Base-by-base conservation (phyloP, 2,113 vertebrate species). In the Theropithecus gelada region DNA sequence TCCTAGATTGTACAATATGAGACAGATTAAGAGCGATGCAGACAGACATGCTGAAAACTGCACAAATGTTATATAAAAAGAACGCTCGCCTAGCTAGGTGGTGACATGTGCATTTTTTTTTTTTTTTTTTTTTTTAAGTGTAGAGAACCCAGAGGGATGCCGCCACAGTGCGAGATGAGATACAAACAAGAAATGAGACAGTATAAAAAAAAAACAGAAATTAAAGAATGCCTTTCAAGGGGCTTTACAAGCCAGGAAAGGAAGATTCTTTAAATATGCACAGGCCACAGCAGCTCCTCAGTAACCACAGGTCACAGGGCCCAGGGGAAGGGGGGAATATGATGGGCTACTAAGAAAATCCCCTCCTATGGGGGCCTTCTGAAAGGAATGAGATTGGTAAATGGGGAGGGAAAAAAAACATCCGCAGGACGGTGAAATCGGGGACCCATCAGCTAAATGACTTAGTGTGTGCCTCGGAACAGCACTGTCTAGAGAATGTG, bases 201-300 rank as follows among this genome's bases (percentile, higher is more conserved):
- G 89, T 4, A 27, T 3, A 4, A 43, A 61, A 92, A 57, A 61
- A 57, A 64, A 30, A 0, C 11, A 30, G 27, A 72, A 78, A 79
- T 23, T 23, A 22, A 85, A 40, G 38, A 61, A 18, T 2, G 25
- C 7, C 61, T 64, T 78, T 61, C n/a, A 12, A 32, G 73, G 32
- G n/a, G 3, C 57, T 35, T 76, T 22, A 8, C 9, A 50, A 25
- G 35, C 23, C 10, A 38, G 68, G 6, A 38, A 52, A 57, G n/a
- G 2, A 2, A 35, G n/a, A 8, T 40, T 70, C 84, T 75, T 66
- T 68, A 73, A 45, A 16, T 3, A 18, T 2, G 7, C 10, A 17
- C 8, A 2, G 45, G 52, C 55, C 7, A 0, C 30, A 17, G 20
- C 11, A 48, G 57, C 73, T 40, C 35, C 50, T 57, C 1, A 0